Percentiles rank a stretch among this genome's conserved stretches.
phyloP scores from a whole-genome alignment of 2,113 vertebrate species.

The Stegostoma tigrinum region DNA sequence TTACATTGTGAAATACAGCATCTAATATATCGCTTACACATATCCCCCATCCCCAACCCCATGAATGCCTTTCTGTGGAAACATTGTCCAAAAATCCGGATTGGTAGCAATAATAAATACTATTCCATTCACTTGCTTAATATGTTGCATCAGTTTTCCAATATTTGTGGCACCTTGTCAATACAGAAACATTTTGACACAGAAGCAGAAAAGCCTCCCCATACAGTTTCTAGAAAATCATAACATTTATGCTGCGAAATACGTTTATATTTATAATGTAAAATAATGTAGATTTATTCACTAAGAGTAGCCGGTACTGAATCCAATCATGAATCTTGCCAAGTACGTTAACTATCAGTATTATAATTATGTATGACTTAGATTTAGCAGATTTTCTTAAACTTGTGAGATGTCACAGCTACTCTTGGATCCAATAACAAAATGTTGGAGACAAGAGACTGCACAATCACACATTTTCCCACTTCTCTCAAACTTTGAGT shows the following conservation, averaged over 20 bases:
- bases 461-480: not conserved
- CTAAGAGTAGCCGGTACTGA: not conserved
- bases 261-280: not conserved
- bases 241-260: no score
- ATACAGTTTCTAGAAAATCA: not conserved
- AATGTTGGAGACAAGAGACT: not conserved
- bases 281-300: conserved; percentile 4
- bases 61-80: no score
- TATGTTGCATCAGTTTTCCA: not conserved
- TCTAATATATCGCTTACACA: no score
- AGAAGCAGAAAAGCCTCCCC: not conserved
- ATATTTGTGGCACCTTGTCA: no score
- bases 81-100: no score
- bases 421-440: not conserved
- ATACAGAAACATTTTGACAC: not conserved
- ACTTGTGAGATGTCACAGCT: not conserved
- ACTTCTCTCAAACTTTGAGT: not conserved
- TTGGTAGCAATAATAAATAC: no score
- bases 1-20: no score
- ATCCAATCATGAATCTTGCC: not conserved
- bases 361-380: not conserved
- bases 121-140: no score
- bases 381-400: not conserved
- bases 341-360: not conserved
- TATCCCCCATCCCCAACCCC: no score